Evolutionary conservation across 2,888 invertebrate species (phyloP).

Genomic region (Xylocampa areola): DNA sequence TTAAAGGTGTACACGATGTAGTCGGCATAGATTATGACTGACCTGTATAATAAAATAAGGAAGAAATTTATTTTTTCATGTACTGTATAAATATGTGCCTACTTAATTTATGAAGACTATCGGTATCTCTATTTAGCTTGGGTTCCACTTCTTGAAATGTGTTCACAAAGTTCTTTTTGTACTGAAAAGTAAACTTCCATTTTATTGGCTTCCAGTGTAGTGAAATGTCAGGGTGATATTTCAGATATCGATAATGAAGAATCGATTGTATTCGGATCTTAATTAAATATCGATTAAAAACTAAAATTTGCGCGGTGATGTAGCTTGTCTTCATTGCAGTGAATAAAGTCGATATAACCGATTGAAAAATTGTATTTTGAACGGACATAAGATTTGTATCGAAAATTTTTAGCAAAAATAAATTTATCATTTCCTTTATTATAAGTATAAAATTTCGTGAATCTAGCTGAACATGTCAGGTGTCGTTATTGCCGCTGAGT

Average conservation of each 20-base stretch:
- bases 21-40: conserved; percentile 63
- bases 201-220: background rate
- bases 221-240: no score
- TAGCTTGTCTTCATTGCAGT: conserved; percentile 12
- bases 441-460: no score
- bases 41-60: conserved; percentile 64
- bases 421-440: no score
- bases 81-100: conserved; percentile 68
- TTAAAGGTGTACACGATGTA: conserved; percentile 19
- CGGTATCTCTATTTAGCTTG: conserved; percentile 30
- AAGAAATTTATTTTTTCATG: conserved; percentile 69
- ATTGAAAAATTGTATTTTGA: no score
- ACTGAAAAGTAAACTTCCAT: background rate
- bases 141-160: conserved; percentile 23
- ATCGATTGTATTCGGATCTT: background rate
- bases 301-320: background rate
- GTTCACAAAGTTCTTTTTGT: conserved; percentile 9
- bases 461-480: no score
- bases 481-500: no score
- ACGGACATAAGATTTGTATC: no score
- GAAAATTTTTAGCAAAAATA: no score
- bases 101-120: conserved; percentile 59
- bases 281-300: background rate
- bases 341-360: background rate
- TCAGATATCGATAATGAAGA: no score